phyloP scores from a whole-genome alignment of 2,113 vertebrate genomes.

The Halichoeres trimaculatus region DNA sequence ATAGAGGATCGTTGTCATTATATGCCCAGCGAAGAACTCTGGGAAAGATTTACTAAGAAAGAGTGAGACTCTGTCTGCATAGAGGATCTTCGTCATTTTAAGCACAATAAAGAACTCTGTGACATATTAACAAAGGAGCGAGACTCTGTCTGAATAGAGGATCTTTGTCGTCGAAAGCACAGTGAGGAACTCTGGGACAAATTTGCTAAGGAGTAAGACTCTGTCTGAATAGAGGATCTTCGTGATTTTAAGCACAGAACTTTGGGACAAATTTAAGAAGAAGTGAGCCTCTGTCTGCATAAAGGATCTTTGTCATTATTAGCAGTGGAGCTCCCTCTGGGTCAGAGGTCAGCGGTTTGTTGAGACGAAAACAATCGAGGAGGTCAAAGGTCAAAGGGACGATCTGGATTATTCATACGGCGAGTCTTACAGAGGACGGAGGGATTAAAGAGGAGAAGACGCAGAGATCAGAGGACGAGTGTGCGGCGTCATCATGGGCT shows the following conservation, averaged over 20 bases:
- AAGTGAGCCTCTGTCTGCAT: background rate
- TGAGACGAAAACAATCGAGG: background rate
- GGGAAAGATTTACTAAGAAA: too few species aligned
- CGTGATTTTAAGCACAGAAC: background rate
- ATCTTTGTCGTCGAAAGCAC: too few species aligned
- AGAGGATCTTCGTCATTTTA: background rate
- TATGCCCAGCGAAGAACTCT: too few species aligned
- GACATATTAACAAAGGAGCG: too few species aligned
- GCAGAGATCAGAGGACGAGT: background rate
- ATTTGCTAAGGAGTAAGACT: too few species aligned
- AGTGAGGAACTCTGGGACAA: too few species aligned
- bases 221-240: too few species aligned
- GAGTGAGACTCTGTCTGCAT: background rate
- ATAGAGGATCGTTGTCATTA: too few species aligned
- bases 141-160: too few species aligned
- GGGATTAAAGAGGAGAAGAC: background rate
- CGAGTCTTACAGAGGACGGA: background rate
- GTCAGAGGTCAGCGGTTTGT: conserved; percentile 20
- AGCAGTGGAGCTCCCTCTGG: too few species aligned
- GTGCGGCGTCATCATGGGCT: conserved; percentile 82
- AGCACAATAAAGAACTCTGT: too few species aligned
- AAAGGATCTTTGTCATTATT: background rate
- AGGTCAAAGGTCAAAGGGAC: conserved; percentile 12
- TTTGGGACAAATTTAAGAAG: too few species aligned
- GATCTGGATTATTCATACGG: conserved; percentile 10